Conservation (phyloP, 2,888 invertebrate species). For the Morpho deidamia region DNA sequence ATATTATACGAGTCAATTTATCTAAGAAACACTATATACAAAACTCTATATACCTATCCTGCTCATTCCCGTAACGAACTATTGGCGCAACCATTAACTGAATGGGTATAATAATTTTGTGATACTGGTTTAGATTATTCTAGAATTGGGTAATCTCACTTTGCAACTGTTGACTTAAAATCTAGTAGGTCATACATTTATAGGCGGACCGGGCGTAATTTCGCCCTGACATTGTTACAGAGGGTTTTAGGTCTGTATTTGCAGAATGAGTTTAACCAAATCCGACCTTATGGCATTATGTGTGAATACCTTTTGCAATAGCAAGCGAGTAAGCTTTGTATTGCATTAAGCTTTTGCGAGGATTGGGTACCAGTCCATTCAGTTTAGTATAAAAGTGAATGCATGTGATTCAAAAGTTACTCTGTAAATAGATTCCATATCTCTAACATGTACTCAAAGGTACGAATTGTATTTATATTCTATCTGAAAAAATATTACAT, state of each 20-base stretch:
- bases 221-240: conserved; percentile 44
- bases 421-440: conserved; percentile 44
- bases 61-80: too few relatives aligned
- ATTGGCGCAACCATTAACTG: not conserved
- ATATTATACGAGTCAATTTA: too few relatives aligned
- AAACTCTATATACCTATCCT: too few relatives aligned
- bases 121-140: not conserved
- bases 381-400: conserved; percentile 60
- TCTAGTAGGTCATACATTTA: conserved; percentile 26
- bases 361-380: conserved; percentile 55
- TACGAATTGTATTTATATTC: conserved; percentile 27
- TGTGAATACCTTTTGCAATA: conserved; percentile 30
- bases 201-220: conserved; percentile 28
- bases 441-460: conserved; percentile 60
- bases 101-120: not conserved
- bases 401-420: conserved; percentile 47
- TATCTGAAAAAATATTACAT: not conserved
- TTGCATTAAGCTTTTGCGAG: conserved; percentile 43
- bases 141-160: conserved; percentile 10
- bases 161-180: conserved; percentile 6
- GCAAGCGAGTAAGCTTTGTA: conserved; percentile 15
- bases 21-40: too few relatives aligned
- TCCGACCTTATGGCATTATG: conserved; percentile 21
- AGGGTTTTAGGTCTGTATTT: conserved; percentile 22
- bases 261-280: conserved; percentile 9